These are phyloP conservation scores for Nestor notabilis DNA, from an alignment of 2,113 vertebrate species.

Conservation along the genomic window DNA sequence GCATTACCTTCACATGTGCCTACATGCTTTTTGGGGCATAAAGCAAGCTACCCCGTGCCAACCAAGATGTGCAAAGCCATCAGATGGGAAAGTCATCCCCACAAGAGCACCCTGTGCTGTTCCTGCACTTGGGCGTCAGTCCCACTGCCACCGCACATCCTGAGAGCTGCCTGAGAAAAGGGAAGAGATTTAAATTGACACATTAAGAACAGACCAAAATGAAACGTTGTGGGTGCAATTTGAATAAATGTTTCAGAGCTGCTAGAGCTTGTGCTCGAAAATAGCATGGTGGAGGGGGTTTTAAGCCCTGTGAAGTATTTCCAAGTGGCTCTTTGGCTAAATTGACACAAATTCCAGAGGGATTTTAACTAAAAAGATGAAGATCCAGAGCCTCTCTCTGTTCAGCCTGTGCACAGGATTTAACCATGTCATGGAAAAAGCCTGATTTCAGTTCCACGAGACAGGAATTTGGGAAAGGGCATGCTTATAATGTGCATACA, in stretches of 20 bases:
- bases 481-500: not conserved
- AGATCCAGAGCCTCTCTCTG: not conserved
- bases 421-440: not conserved
- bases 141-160: not conserved
- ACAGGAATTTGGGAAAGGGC: not conserved
- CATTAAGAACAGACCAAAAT: not conserved
- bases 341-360: constrained; percentile 27
- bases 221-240: not conserved
- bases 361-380: not conserved
- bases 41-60: not conserved
- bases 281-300: not conserved
- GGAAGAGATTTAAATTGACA: not conserved
- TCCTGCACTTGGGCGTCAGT: not conserved
- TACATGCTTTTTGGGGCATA: not conserved
- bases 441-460: not conserved
- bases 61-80: not conserved
- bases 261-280: not conserved
- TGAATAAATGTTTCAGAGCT: not conserved
- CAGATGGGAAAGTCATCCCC: not conserved
- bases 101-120: not conserved
- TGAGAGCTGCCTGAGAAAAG: not conserved
- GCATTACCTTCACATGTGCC: not conserved
- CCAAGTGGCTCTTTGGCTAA: constrained; percentile 13
- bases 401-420: not conserved
- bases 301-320: constrained; percentile 12